Evolutionary conservation across 2,888 invertebrate species (phyloP), one percentile per base, ranked within the genome.

Genomic region (Epicampocera succincta): DNA sequence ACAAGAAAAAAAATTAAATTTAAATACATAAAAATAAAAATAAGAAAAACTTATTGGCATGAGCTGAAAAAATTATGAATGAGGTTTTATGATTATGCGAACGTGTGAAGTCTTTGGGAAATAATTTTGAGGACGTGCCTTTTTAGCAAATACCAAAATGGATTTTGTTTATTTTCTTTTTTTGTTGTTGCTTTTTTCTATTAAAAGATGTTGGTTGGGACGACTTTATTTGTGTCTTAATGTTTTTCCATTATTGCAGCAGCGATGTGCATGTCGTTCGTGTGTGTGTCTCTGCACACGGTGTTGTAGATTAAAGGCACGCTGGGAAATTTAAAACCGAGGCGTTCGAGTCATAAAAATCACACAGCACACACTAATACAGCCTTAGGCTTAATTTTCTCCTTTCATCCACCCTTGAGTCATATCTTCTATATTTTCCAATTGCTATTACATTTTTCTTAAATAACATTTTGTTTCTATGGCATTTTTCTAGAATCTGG

Each of bases 291-390:
- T n/a, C n/a, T n/a, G 8, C 2, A 8, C 33, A 33, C 33, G 1
- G 12, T 3, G 33, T 48, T 21, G 15, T 52, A 19, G 48, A 29
- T 40, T 56, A 5, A 54, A 21, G 29, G 83, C 76, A 87, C 86
- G 87, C 85, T 86, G 85, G 85, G 86, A 86, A 86, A 88, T 88
- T 88, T 88, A 88, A 89, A 89, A 88, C 86, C 87, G 44, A 72
- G 86, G 85, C 85, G 83, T 71, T 75, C 65, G 85, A 85, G 88
- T 86, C 86, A 88, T 89, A 89, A 89, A 88, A 86, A 85, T 85
- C 89, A 86, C 85, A 84, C 83, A 84, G 61, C 25, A 9, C 8
- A 66, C 44, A 52, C 29, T 86, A 86, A 69, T 81, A 58, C 71
- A 76, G 79, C 77, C 73, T 83, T 48, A 61, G 58, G 69, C 74